Conservation (phyloP, 2,888 invertebrate species). For the Troides aeacus region DNA sequence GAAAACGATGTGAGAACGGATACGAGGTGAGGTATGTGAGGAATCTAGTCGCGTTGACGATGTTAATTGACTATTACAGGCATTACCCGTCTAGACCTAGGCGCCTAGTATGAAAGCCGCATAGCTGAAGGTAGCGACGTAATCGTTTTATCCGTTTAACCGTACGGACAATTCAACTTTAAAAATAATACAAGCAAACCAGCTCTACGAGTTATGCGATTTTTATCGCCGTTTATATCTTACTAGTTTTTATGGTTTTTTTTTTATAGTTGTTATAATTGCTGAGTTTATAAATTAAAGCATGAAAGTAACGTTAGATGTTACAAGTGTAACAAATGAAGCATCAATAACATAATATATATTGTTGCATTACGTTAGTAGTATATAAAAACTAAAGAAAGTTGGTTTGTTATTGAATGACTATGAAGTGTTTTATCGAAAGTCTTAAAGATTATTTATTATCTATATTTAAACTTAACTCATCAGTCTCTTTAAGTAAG, state of each 20-base stretch:
- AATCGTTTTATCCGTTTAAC: conserved; percentile 25
- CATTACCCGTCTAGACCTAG: conserved; percentile 44
- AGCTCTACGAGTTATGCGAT: conserved; percentile 21
- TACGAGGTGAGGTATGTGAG: conserved; percentile 60
- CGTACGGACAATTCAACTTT: conserved; percentile 20
- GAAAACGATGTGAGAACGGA: conserved; percentile 51
- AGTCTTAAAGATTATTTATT: neutral
- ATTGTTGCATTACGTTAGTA: neutral
- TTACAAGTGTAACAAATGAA: conserved; percentile 1
- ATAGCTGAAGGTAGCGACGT: conserved; percentile 23
- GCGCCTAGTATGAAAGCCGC: conserved; percentile 46
- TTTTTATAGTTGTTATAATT: conserved; percentile 19
- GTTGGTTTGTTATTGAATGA: neutral
- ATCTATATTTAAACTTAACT: no score
- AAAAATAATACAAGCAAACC: conserved; percentile 25
- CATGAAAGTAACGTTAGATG: conserved; percentile 8
- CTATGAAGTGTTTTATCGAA: neutral
- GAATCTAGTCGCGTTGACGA: conserved; percentile 59
- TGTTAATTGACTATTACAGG: conserved; percentile 63
- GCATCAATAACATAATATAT: neutral
- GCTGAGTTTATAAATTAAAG: conserved; percentile 3
- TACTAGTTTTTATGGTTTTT: conserved; percentile 17
- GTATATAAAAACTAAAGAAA: neutral
- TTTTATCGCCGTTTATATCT: conserved; percentile 23
- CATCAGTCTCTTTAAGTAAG: no score